Percentiles rank a stretch among this genome's conserved stretches.
Evolutionary conservation across 2,113 vertebrate species (phyloP).

Genomic region (Petrocephalus microphthalmus): DNA sequence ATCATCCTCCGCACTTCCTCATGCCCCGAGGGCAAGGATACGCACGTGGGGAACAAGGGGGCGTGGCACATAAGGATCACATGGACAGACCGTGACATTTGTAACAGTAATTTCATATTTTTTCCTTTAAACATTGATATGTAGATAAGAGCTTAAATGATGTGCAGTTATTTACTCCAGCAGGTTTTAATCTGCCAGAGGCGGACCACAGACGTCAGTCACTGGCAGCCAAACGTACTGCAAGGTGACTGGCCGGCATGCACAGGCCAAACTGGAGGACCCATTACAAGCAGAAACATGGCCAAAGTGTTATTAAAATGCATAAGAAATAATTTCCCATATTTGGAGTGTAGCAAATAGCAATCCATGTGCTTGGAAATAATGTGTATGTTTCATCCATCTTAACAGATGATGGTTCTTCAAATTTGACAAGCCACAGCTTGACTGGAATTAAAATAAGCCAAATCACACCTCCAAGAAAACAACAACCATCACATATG

Average conservation of each 20-base stretch:
- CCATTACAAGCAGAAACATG: neutral
- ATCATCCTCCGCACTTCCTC: too few relatives aligned
- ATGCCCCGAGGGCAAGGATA: too few relatives aligned
- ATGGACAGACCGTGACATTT: too few relatives aligned
- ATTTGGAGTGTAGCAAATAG: constrained; percentile 16
- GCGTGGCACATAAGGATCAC: too few relatives aligned
- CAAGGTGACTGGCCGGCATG: neutral
- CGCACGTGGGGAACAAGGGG: too few relatives aligned
- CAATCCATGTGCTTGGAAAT: constrained; percentile 29
- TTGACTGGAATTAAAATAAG: constrained; percentile 17
- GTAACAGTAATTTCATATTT: too few relatives aligned
- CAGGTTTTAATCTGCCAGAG: neutral
- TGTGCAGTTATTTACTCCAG: neutral
- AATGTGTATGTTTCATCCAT: constrained; percentile 43
- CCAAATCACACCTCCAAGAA: neutral
- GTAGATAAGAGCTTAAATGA: neutral
- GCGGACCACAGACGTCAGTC: neutral
- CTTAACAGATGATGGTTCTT: constrained; percentile 30
- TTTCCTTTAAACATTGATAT: too few relatives aligned
- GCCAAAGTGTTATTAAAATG: neutral
- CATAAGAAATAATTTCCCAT: neutral
- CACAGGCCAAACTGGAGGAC: neutral
- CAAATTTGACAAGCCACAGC: neutral
- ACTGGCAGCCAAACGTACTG: neutral
- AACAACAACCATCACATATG: neutral